Percentiles rank a stretch among this genome's conserved stretches.
Evolutionary conservation across 1,140 invertebrate species (phyloP).

Genomic region (Trachymyrmex septentrionalis): DNA sequence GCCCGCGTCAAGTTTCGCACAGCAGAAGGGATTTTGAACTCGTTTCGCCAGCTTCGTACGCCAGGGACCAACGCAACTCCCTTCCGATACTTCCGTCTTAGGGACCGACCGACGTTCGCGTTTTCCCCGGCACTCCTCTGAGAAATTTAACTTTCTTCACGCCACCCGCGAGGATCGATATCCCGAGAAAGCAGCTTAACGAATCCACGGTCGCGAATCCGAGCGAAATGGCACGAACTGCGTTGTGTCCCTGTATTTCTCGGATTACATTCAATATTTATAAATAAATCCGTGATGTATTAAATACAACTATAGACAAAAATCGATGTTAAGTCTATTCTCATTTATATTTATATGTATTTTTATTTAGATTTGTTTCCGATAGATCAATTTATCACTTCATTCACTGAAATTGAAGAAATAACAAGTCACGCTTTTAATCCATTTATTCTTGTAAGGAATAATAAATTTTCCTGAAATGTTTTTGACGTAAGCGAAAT

Average conservation of each 20-base stretch:
- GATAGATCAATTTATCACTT: constrained; percentile 25
- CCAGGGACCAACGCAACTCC: constrained; percentile 55
- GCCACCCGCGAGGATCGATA: constrained; percentile 71
- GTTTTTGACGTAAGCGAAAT: constrained; percentile 37
- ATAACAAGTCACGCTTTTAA: constrained; percentile 42
- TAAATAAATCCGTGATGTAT: not conserved
- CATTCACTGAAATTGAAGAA: constrained; percentile 16
- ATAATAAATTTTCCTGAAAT: constrained; percentile 40
- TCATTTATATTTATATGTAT: not conserved
- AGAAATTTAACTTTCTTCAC: constrained; percentile 80
- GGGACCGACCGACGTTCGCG: constrained; percentile 55
- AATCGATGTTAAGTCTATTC: not conserved
- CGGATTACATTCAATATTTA: not conserved
- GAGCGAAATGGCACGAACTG: constrained; percentile 5
- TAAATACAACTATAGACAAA: not conserved
- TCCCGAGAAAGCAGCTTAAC: constrained; percentile 67
- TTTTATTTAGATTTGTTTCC: not conserved
- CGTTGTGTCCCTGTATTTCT: not conserved
- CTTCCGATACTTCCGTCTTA: constrained; percentile 54
- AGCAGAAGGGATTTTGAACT: constrained; percentile 77
- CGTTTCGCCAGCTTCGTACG: constrained; percentile 64
- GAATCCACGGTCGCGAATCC: constrained; percentile 56
- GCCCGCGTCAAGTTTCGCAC: constrained; percentile 73
- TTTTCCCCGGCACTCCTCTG: constrained; percentile 72
- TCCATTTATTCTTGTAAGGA: not conserved